A percentile compares a stretch with the other conserved stretches of the same genome.
These are phyloP conservation scores for Bujurquina vittata DNA, from an alignment of 2,113 vertebrate species.

Conservation along the genomic window DNA sequence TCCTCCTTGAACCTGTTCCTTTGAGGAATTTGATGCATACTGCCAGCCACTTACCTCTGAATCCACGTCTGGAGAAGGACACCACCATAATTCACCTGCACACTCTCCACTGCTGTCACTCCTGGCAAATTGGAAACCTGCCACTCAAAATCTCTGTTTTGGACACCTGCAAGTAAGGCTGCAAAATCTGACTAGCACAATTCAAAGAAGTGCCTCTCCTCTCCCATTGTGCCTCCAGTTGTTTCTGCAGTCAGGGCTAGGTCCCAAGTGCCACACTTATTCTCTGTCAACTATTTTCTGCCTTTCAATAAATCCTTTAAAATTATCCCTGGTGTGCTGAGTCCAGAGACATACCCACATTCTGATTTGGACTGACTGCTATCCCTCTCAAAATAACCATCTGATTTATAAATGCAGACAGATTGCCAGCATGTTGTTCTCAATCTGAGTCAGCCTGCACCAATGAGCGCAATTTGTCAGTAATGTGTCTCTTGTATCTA, in stretches of 20 bases:
- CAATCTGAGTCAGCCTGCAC: background rate
- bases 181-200: background rate
- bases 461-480: background rate
- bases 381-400: background rate
- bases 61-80: background rate
- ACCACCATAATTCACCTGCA: background rate
- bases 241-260: background rate
- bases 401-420: background rate
- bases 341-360: background rate
- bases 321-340: background rate
- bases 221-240: background rate
- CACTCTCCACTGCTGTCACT: background rate
- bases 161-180: background rate
- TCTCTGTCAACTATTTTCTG: too few relatives aligned
- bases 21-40: background rate
- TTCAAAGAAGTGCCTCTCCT: background rate
- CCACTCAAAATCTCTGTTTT: too few relatives aligned
- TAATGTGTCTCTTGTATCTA: too few relatives aligned
- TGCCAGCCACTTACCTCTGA: background rate
- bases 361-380: background rate
- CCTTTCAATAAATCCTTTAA: too few relatives aligned
- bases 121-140: background rate
- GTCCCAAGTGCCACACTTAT: background rate
- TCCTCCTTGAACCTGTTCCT: background rate
- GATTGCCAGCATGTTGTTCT: background rate